These are phyloP conservation scores for Teleogryllus occipitalis DNA, from an alignment of 1,140 invertebrate genomes.

Conservation along the genomic window DNA sequence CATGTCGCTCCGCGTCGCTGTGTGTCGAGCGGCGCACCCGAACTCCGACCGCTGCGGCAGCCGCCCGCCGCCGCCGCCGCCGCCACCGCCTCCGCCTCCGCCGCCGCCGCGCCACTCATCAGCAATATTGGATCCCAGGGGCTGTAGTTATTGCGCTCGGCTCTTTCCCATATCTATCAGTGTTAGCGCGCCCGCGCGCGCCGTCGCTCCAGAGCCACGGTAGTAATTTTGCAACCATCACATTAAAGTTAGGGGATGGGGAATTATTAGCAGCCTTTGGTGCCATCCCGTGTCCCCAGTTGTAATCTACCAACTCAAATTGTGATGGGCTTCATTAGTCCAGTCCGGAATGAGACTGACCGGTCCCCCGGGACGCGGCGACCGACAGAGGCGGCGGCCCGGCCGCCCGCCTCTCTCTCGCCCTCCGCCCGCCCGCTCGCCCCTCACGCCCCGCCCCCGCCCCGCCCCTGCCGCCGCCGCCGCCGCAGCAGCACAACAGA, in stretches of 20 bases:
- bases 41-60: not conserved
- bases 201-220: slow-evolving; percentile 6
- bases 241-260: slow-evolving; percentile 21
- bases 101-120: slow-evolving; percentile 17
- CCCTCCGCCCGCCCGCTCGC: too few relatives aligned
- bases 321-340: slow-evolving; percentile 22
- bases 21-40: not conserved
- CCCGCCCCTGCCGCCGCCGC: too few relatives aligned
- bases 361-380: slow-evolving; percentile 15
- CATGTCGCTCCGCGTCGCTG: too few relatives aligned
- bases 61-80: too few relatives aligned
- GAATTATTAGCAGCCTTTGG: slow-evolving; percentile 22
- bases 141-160: slow-evolving; percentile 17
- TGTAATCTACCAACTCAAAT: slow-evolving; percentile 22
- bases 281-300: slow-evolving; percentile 20
- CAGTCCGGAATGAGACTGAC: slow-evolving; percentile 19
- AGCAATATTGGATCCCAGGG: slow-evolving; percentile 20
- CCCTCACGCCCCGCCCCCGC: too few relatives aligned
- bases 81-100: too few relatives aligned
- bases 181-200: slow-evolving; percentile 13
- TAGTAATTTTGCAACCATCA: slow-evolving; percentile 21
- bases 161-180: slow-evolving; percentile 14
- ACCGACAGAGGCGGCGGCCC: not conserved
- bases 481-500: too few relatives aligned
- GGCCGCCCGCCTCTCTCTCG: too few relatives aligned